Conservation (phyloP, 1,140 invertebrate genomes). For the Bradysia coprophila region DNA sequence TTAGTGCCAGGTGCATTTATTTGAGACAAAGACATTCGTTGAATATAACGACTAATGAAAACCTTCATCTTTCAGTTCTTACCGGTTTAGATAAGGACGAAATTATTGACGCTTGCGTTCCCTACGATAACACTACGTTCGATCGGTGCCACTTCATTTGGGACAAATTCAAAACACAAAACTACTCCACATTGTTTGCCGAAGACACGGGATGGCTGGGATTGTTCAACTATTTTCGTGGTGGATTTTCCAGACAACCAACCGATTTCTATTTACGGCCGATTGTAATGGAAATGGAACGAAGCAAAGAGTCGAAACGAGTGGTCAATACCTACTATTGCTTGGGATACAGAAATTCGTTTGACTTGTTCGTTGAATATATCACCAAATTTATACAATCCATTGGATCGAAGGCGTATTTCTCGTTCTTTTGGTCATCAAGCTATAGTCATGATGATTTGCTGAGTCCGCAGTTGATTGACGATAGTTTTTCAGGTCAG, state of each 20-base stretch:
- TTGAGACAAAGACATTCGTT: no score
- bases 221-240: constrained; percentile 58
- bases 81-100: constrained; percentile 41
- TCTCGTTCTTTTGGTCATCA: constrained; percentile 60
- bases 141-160: constrained; percentile 63
- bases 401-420: constrained; percentile 24
- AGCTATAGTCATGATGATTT: constrained; percentile 54
- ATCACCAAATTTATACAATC: constrained; percentile 16
- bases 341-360: constrained; percentile 27
- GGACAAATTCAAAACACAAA: constrained; percentile 48
- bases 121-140: constrained; percentile 24
- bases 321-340: constrained; percentile 29
- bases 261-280: constrained; percentile 66
- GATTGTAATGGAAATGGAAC: constrained; percentile 40
- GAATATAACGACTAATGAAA: no score
- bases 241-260: constrained; percentile 57
- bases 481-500: constrained; percentile 28
- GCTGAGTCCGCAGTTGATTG: constrained; percentile 45
- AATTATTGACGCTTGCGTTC: constrained; percentile 38
- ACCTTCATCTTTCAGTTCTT: no score
- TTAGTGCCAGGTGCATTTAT: no score
- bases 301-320: constrained; percentile 23
- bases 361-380: constrained; percentile 24
- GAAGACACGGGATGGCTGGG: constrained; percentile 56
- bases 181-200: constrained; percentile 54